phyloP scores from a whole-genome alignment of 2,113 vertebrate genomes.

The Corythoichthys intestinalis region DNA sequence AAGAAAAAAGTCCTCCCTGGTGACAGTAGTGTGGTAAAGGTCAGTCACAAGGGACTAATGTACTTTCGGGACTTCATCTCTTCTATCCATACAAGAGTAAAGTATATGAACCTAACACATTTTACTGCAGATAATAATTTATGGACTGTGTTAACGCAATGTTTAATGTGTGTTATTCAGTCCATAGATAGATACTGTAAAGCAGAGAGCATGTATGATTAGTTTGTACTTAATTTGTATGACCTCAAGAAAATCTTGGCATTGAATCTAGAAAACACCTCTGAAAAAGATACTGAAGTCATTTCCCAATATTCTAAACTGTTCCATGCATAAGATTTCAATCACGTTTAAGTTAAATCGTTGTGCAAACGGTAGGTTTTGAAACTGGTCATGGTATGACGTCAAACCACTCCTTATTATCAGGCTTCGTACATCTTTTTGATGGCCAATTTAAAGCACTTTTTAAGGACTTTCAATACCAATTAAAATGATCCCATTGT shows the following conservation, averaged over 20 bases:
- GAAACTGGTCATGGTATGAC: too few relatives aligned
- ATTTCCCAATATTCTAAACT: too few relatives aligned
- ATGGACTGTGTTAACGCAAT: neutral
- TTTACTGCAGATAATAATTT: neutral
- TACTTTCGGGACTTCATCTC: slow-evolving; percentile 17
- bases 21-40: slow-evolving; percentile 17
- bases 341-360: too few relatives aligned
- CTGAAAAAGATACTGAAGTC: too few relatives aligned
- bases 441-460: too few relatives aligned
- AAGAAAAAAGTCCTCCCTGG: neutral
- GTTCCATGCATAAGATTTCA: too few relatives aligned
- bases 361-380: too few relatives aligned
- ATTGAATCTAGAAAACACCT: too few relatives aligned
- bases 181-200: neutral
- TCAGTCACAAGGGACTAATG: neutral
- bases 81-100: slow-evolving; percentile 19
- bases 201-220: slow-evolving; percentile 2
- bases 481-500: too few relatives aligned
- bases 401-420: too few relatives aligned
- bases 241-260: neutral
- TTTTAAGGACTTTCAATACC: too few relatives aligned
- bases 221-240: neutral
- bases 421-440: too few relatives aligned
- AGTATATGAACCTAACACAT: slow-evolving; percentile 19
- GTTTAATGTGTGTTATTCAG: slow-evolving; percentile 21